Base-by-base conservation (phyloP, 2,113 vertebrate genomes). In the Rattus rattus region DNA sequence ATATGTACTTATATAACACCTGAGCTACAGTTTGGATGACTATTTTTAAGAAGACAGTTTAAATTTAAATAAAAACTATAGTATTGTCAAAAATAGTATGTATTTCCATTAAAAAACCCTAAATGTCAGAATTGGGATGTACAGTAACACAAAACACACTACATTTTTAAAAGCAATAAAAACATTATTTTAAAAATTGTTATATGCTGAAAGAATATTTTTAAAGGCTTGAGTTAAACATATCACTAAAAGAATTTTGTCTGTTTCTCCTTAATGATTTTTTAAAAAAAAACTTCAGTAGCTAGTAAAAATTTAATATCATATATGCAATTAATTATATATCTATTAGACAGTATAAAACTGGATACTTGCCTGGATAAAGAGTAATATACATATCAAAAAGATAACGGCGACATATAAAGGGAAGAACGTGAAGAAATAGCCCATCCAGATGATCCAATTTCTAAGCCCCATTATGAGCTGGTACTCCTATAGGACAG, bases 401-500 rank as follows among this genome's bases (percentile, higher is more conserved):
- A 99, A 98, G 63, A 99, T 98, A 0, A 99, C 99, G 95, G 99
- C 98, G 94, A 99, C 98, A 94, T 99, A 98, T 97, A 99, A 99
- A 94, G 99, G 98, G 97, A 99, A 99, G 98, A 99, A 99, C 98
- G 99, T 99, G 96, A 99, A 98, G 98, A 99, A 99, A 99, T 99
- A 99, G 92, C 99, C 99, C 0, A 98, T 98, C 99, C 99, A 99
- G 97, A 99, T 99, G 84, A 99, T 99, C 99, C 99, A 99, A 98
- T 99, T 99, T 97, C 98, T 99, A 98, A 99, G 99, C 83, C 99
- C 99, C 99, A 99, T 99, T 99, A 99, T 99, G 95, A 99, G 99
- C 99, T 99, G 99, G 98, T 99, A 99, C 93, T 99, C 99, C 99
- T 99, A 98, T 3, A 47, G 92, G 85, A 96, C 95, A 94, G 69